These are phyloP conservation scores for Leptoclinus maculatus DNA, from an alignment of 2,797 vertebrate species.

Conservation along the genomic window DNA sequence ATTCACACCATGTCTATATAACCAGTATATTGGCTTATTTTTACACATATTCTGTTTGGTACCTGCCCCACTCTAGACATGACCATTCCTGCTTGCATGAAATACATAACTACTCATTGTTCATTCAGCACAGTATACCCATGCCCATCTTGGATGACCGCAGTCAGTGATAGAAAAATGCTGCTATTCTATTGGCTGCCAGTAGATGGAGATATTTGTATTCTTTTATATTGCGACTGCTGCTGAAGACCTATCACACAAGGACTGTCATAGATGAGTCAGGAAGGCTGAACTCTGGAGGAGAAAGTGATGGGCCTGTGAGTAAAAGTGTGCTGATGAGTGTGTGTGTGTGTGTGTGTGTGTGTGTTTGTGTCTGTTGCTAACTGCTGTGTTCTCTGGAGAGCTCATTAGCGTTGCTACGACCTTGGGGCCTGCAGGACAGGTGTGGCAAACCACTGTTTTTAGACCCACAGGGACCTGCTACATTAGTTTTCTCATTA, in stretches of 20 bases:
- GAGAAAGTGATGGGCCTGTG: slow-evolving; percentile 9
- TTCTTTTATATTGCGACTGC: slow-evolving; percentile 52
- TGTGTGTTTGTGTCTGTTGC: slow-evolving; percentile 5
- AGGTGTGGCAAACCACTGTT: slow-evolving; percentile 50
- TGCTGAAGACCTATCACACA: slow-evolving; percentile 51
- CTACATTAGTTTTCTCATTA: slow-evolving; percentile 33
- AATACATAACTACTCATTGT: slow-evolving; percentile 46
- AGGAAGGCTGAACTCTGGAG: slow-evolving; percentile 31
- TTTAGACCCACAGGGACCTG: slow-evolving; percentile 34
- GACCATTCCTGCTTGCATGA: slow-evolving; percentile 51
- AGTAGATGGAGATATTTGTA: slow-evolving; percentile 72
- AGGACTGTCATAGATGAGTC: slow-evolving; percentile 37
- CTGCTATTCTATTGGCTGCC: slow-evolving; percentile 67
- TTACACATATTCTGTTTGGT: slow-evolving; percentile 51
- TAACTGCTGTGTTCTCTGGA: slow-evolving; percentile 44
- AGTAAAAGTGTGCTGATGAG: slow-evolving; percentile 28
- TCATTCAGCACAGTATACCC: slow-evolving; percentile 51
- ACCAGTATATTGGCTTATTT: slow-evolving; percentile 45
- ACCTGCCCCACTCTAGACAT: slow-evolving; percentile 28
- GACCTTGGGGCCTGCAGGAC: slow-evolving; percentile 50
- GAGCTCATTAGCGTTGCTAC: slow-evolving; percentile 49
- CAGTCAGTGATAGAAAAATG: slow-evolving; percentile 53
- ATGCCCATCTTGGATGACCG: slow-evolving; percentile 43
- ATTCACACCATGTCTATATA: slow-evolving; percentile 42
- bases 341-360: slow-evolving; percentile 1